phyloP scores from a whole-genome alignment of 2,113 vertebrate species.

The Vombatus ursinus region DNA sequence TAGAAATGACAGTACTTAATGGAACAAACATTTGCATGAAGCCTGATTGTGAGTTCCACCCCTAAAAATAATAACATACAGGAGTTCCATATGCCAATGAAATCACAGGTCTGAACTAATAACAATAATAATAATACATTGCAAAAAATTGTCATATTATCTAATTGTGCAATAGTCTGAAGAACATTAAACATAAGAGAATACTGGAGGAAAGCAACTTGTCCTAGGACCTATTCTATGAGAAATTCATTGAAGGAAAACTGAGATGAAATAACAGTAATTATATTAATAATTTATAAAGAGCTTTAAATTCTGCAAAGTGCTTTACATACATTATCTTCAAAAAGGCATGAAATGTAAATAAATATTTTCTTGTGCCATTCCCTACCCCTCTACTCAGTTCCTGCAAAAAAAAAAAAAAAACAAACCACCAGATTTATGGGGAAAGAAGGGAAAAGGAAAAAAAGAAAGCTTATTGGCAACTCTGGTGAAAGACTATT shows the following conservation, averaged over 20 bases:
- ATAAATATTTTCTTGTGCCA: neutral
- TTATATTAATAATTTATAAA: neutral
- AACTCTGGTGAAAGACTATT: neutral
- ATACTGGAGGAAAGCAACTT: neutral
- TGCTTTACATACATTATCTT: neutral
- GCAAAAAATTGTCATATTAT: neutral
- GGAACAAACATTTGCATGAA: neutral
- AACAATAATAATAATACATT: neutral
- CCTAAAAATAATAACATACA: neutral
- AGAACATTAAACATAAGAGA: neutral
- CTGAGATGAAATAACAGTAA: neutral
- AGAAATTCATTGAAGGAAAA: neutral
- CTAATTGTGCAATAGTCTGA: neutral
- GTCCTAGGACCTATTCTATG: neutral
- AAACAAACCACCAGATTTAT: conserved; percentile 8
- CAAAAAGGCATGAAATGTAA: neutral
- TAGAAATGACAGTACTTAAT: neutral
- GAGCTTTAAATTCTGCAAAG: neutral
- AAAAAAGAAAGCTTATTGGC: neutral
- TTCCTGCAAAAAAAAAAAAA: neutral
- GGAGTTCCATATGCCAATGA: neutral
- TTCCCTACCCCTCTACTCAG: neutral
- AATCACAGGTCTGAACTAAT: neutral
- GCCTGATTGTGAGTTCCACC: neutral
- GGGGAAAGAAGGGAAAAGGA: neutral